Evolutionary conservation across 2,888 invertebrate species (phyloP).

Genomic region (Odontocolon sp.): DNA sequence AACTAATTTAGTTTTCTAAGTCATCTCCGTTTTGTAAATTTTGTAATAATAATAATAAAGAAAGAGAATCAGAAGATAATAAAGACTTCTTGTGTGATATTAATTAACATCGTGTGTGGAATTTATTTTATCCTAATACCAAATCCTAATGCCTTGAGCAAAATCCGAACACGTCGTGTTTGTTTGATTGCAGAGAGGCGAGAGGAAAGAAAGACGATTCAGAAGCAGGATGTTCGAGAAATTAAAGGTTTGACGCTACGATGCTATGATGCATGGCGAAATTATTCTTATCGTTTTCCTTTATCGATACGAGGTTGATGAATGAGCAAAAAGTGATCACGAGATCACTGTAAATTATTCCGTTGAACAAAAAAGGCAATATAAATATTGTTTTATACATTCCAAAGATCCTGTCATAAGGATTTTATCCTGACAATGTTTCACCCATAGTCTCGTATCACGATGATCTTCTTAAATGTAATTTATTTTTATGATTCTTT

Average conservation of each 20-base stretch:
- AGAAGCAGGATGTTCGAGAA: conserved; percentile 79
- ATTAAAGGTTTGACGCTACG: conserved; percentile 78
- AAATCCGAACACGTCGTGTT: conserved; percentile 57
- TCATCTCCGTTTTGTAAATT: conserved; percentile 27
- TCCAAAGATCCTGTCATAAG: conserved; percentile 23
- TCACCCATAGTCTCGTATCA: conserved; percentile 50
- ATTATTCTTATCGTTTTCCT: conserved; percentile 56
- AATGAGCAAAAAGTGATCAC: conserved; percentile 17
- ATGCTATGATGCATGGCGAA: conserved; percentile 71
- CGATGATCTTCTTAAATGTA: conserved; percentile 57
- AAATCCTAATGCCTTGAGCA: conserved; percentile 49
- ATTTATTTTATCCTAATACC: conserved; percentile 54
- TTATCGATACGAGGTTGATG: conserved; percentile 49
- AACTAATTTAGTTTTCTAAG: conserved; percentile 41
- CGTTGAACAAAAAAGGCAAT: conserved; percentile 11
- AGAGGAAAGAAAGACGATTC: conserved; percentile 75
- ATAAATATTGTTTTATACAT: conserved; percentile 12
- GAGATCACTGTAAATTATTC: not conserved
- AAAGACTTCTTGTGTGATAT: conserved; percentile 28
- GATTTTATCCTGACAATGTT: conserved; percentile 24
- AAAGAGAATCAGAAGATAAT: conserved; percentile 17
- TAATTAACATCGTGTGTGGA: conserved; percentile 39
- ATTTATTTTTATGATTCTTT: conserved; percentile 78
- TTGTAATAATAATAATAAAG: conserved; percentile 28
- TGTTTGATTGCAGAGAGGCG: conserved; percentile 76